Conservation (phyloP, 2,888 invertebrate genomes). For the Carabus problematicus region DNA sequence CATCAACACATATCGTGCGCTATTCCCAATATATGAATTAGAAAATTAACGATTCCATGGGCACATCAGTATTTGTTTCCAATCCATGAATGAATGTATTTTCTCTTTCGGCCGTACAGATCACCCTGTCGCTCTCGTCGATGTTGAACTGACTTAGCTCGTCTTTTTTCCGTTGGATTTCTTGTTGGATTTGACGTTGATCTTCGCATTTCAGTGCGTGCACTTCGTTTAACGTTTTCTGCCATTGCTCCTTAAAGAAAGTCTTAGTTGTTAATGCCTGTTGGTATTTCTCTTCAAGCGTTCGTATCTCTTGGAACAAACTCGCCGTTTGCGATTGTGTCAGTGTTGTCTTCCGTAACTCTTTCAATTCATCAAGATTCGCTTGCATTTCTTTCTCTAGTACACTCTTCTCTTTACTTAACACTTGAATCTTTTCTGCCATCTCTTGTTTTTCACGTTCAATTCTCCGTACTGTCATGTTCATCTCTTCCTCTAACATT, state of each 20-base stretch:
- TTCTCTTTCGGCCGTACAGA: too few species aligned
- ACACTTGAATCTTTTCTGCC: conserved; percentile 52
- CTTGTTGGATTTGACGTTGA: conserved; percentile 62
- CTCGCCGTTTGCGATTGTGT: conserved; percentile 72
- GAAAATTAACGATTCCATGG: too few species aligned
- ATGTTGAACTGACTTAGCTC: conserved; percentile 51
- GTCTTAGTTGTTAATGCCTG: conserved; percentile 71
- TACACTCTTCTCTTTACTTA: conserved; percentile 37
- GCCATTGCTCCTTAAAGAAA: conserved; percentile 81
- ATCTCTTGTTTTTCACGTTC: conserved; percentile 51
- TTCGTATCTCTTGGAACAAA: conserved; percentile 71
- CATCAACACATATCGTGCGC: too few species aligned
- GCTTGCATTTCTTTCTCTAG: conserved; percentile 47
- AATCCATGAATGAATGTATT: too few species aligned
- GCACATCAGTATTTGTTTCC: too few species aligned
- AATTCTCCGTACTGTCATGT: conserved; percentile 47
- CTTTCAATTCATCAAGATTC: conserved; percentile 56
- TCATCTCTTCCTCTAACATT: conserved; percentile 23
- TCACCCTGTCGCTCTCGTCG: too few species aligned
- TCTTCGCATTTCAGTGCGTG: conserved; percentile 67
- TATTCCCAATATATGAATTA: too few species aligned
- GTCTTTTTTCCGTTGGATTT: conserved; percentile 60
- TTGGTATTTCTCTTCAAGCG: conserved; percentile 70
- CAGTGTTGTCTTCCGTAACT: conserved; percentile 64
- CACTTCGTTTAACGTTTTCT: conserved; percentile 71